Percentiles rank a stretch among this genome's conserved stretches.
Conservation (phyloP, 2,113 vertebrate genomes). For the Aphyosemion australe region DNA sequence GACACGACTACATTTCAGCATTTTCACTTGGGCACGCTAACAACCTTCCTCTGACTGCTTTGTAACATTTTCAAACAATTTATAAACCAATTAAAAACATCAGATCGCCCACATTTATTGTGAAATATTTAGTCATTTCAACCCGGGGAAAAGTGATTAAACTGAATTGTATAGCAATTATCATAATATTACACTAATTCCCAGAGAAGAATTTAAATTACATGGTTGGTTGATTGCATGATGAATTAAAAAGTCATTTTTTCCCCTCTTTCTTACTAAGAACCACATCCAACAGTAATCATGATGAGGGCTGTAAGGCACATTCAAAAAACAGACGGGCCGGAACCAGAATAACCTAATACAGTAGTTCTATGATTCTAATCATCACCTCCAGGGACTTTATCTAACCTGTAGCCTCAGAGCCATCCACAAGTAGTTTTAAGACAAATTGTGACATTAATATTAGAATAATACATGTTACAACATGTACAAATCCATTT, state of each 20-base stretch:
- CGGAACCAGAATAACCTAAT: slow-evolving; percentile 64
- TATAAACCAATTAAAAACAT: slow-evolving; percentile 78
- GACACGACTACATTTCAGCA: slow-evolving; percentile 14
- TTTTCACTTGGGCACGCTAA: slow-evolving; percentile 24
- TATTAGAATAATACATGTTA: slow-evolving; percentile 25
- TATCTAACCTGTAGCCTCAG: slow-evolving; percentile 55
- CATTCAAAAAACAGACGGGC: slow-evolving; percentile 69
- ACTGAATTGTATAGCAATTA: slow-evolving; percentile 80
- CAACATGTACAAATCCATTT: slow-evolving; percentile 14
- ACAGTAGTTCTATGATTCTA: slow-evolving; percentile 56
- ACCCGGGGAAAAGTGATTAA: slow-evolving; percentile 75
- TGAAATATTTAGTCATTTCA: slow-evolving; percentile 68
- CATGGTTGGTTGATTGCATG: slow-evolving; percentile 84
- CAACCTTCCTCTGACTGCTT: slow-evolving; percentile 24
- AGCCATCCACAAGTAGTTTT: slow-evolving; percentile 69
- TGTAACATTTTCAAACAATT: slow-evolving; percentile 69
- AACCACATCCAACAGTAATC: slow-evolving; percentile 73
- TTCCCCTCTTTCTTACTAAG: slow-evolving; percentile 43
- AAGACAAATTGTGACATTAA: slow-evolving; percentile 30
- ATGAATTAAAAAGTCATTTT: slow-evolving; percentile 81
- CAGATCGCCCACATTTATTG: slow-evolving; percentile 69
- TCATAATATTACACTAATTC: slow-evolving; percentile 83
- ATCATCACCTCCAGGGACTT: slow-evolving; percentile 57
- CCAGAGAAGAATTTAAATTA: slow-evolving; percentile 84
- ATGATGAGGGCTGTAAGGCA: slow-evolving; percentile 68